Base-by-base conservation (phyloP, 64 coral and sea anemone genomes). In the Anthopleura sola region DNA sequence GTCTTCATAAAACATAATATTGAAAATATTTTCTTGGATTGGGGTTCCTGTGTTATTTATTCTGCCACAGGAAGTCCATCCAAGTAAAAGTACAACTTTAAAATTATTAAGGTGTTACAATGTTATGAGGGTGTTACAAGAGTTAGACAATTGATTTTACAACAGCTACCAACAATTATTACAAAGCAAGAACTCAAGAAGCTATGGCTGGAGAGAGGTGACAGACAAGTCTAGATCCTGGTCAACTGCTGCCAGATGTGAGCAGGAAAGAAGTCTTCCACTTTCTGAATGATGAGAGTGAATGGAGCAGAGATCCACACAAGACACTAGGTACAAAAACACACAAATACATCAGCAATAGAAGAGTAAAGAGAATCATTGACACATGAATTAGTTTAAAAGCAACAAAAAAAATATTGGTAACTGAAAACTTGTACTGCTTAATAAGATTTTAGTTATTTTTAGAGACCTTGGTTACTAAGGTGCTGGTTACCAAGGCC, bases 231-330 rank as follows among this genome's bases (percentile, higher is more conserved):
- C 66, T 71, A 71, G 29, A 71, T 71, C 66, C 66, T 71, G n/a
- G 66, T 71, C 66, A 98, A 82, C 80, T 98, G 96, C 68, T 98
- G 96, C 96, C 92, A 94, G 49, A 98, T 94, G 74, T 98, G 96
- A 29, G 96, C 96, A 37, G 96, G 96, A 75, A 98, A 98, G 78
- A 98, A 92, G 81, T 98, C 96, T 87, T 98, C 96, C 77, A 98
- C 81, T 50, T 98, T 98, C 90, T 98, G 96, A 21, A 98, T 91
- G 23, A 98, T 84, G 11, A 98, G 81, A 87, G 87, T 94, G 49
- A 98, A 91, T 8, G 96, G 96, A 15, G 96, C 66, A 29, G 96
- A 92, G 12, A 98, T 76, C 96, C 96, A 98, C 20, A 57, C 87
- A 36, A 98, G 84, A 32, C 89, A 89, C 95, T 98, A 82, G 50